These are phyloP conservation scores for Carposina sasakii DNA, from an alignment of 1,140 invertebrate genomes.

Conservation along the genomic window DNA sequence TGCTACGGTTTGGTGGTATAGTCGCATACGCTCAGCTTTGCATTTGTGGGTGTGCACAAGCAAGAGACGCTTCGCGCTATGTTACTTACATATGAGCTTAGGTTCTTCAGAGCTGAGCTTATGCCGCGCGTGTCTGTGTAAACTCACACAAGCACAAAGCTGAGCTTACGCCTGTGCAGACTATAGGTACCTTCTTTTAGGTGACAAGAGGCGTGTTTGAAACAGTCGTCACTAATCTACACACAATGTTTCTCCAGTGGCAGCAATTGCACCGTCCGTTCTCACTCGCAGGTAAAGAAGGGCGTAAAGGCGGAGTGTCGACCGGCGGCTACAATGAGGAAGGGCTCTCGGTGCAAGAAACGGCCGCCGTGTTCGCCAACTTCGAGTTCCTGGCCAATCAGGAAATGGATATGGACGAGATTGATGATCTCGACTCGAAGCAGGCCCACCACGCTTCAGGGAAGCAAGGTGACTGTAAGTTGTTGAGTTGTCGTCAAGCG, in stretches of 20 bases:
- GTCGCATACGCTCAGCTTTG: too few species aligned
- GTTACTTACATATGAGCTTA: too few species aligned
- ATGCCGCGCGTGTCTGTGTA: too few species aligned
- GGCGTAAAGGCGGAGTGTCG: slow-evolving; percentile 45
- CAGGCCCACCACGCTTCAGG: slow-evolving; percentile 52
- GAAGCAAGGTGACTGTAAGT: slow-evolving; percentile 63
- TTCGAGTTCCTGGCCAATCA: slow-evolving; percentile 95
- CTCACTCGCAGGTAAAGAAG: slow-evolving; percentile 44
- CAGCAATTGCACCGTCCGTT: too few species aligned
- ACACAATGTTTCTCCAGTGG: neutral
- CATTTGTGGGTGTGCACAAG: neutral
- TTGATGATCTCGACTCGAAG: slow-evolving; percentile 78
- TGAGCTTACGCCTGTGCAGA: too few species aligned
- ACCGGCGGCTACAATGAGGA: slow-evolving; percentile 56
- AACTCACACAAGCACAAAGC: too few species aligned
- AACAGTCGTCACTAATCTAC: neutral
- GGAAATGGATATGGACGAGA: slow-evolving; percentile 92
- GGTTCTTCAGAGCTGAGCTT: too few species aligned
- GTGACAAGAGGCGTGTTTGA: too few species aligned
- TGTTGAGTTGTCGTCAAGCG: too few species aligned
- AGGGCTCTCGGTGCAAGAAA: slow-evolving; percentile 59
- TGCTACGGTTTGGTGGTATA: too few species aligned
- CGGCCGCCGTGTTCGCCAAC: slow-evolving; percentile 94
- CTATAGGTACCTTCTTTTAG: too few species aligned
- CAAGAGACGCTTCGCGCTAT: too few species aligned